These are phyloP conservation scores for Drosophila birchii DNA, from an alignment of 2,888 invertebrate species.

Conservation along the genomic window DNA sequence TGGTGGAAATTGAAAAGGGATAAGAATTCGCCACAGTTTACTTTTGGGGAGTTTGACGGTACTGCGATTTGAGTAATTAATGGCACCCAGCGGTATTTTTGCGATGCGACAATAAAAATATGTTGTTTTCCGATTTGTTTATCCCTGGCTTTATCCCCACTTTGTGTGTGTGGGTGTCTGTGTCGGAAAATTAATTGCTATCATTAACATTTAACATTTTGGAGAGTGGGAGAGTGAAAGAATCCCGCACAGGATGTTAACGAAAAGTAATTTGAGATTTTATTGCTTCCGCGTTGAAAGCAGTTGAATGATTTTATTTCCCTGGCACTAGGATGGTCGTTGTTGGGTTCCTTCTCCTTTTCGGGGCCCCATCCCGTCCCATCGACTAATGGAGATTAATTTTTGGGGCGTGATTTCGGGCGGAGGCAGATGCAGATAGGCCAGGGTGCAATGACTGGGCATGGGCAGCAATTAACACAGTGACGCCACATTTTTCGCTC, in stretches of 20 bases:
- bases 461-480: conserved; percentile 67
- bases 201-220: conserved; percentile 62
- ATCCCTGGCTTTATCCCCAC: conserved; percentile 34
- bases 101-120: conserved; percentile 73
- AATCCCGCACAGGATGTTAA: conserved; percentile 66
- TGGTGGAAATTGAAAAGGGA: conserved; percentile 71
- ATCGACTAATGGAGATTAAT: conserved; percentile 75
- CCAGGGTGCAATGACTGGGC: conserved; percentile 57
- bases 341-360: conserved; percentile 3
- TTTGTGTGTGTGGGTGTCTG: conserved; percentile 52
- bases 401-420: conserved; percentile 59
- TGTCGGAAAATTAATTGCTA: conserved; percentile 72
- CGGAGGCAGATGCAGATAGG: conserved; percentile 43
- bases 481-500: conserved; percentile 65
- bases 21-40: conserved; percentile 73
- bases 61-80: conserved; percentile 79
- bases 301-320: conserved; percentile 38
- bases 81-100: conserved; percentile 77
- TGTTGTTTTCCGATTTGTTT: conserved; percentile 77
- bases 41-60: conserved; percentile 4
- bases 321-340: conserved; percentile 7
- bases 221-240: conserved; percentile 10
- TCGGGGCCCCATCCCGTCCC: conserved; percentile 17
- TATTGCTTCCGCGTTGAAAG: conserved; percentile 79
- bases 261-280: conserved; percentile 77